Base-by-base conservation (phyloP, 2,797 vertebrate genomes). In the Bucorvus abyssinicus region DNA sequence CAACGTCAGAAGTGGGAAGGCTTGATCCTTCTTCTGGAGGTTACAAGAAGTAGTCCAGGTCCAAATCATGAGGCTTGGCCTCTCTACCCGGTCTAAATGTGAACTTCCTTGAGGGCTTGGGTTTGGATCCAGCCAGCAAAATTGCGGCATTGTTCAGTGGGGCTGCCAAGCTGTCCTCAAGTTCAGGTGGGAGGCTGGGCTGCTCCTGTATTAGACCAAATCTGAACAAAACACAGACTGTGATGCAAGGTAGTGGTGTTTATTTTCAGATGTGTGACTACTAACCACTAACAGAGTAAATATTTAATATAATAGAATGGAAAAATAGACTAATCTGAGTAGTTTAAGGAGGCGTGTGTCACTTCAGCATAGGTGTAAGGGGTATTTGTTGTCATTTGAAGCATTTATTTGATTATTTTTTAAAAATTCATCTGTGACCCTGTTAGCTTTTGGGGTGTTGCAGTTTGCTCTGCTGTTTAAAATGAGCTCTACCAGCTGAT, bases 281-380 rank as follows among this genome's bases (percentile, higher is more conserved):
- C 88, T 69, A 71, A 88, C 91, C 89, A 82, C 94, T 34, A 64
- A 42, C 88, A 78, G 86, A 90, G 90, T 89, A 92, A 96, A 91
- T 94, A 95, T 95, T 96, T 96, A 94, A 90, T 79, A 94, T 74
- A 87, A 94, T 69, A 93, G 64, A 68, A 76, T 57, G 76, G 74
- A 80, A 89, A 95, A 95, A 60, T 40, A 80, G 63, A 57, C 36
- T 52, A n/a, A 68, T 63, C 45, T 19, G 29, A 64, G 67, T 36
- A 65, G 13, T 73, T 93, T 52, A 27, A 45, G 76, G 68, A 89
- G 64, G 52, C 7, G 30, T 27, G 42, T 81, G 84, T 89, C 32
- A n/a, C 89, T 84, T 88, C 36, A 44, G 0, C 16, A 12, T 52
- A 64, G 23, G 13, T 42, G 38, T 36, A 50, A 94, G 30, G 42